Percentiles rank a stretch among this genome's conserved stretches.
Conservation (phyloP, 2,797 vertebrate species). For the Helostoma temminkii region DNA sequence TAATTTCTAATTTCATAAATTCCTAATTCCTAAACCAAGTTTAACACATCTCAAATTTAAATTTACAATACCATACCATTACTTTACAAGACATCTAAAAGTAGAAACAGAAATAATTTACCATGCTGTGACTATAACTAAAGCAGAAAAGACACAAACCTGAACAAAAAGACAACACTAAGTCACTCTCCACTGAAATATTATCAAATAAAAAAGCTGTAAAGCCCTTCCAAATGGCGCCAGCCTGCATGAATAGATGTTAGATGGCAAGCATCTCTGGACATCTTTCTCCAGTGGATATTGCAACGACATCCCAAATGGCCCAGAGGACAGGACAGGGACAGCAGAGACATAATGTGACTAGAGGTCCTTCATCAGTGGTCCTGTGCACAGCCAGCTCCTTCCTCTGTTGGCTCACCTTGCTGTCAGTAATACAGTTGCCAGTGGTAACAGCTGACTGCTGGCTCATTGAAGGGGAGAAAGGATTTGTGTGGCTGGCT, state of each 20-base stretch:
- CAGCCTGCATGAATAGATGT: constrained; percentile 48
- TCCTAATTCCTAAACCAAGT: neutral
- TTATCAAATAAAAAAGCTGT: constrained; percentile 8
- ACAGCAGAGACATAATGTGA: constrained; percentile 82
- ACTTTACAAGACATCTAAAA: no score
- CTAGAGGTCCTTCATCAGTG: constrained; percentile 66
- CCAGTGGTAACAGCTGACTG: constrained; percentile 89
- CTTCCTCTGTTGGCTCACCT: constrained; percentile 87
- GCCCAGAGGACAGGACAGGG: constrained; percentile 55
- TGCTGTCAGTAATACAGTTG: constrained; percentile 85
- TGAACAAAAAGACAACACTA: neutral
- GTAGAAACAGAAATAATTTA: neutral
- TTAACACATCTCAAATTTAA: neutral
- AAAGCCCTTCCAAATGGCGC: constrained; percentile 51
- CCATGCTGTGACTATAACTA: constrained; percentile 34
- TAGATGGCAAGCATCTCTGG: constrained; percentile 56
- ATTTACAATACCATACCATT: neutral
- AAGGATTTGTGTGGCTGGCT: constrained; percentile 98
- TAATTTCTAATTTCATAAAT: constrained; percentile 28
- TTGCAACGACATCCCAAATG: constrained; percentile 52
- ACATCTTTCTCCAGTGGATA: constrained; percentile 61
- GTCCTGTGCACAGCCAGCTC: constrained; percentile 79
- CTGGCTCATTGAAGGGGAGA: constrained; percentile 99
- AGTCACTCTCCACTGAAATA: constrained; percentile 20
- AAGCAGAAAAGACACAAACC: constrained; percentile 5